phyloP scores from a whole-genome alignment of 2,797 vertebrate genomes.

The Oryzias sinensis region DNA sequence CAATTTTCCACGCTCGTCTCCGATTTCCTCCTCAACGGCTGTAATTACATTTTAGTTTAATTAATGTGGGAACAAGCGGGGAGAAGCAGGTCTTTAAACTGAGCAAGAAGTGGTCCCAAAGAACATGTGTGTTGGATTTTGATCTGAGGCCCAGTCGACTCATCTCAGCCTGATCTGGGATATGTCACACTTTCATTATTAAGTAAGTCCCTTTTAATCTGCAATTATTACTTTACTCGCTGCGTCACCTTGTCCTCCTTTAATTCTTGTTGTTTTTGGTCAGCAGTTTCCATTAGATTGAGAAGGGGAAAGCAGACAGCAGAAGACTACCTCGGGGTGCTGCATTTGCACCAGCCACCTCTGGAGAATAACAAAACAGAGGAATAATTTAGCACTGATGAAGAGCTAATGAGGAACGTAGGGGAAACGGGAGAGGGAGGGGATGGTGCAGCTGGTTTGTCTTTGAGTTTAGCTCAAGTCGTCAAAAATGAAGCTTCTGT shows the following conservation, averaged over 20 bases:
- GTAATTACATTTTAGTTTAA: conserved; percentile 72
- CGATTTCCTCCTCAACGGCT: conserved; percentile 57
- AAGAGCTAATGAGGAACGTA: conserved; percentile 49
- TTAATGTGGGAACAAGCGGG: conserved; percentile 63
- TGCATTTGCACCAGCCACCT: conserved; percentile 52
- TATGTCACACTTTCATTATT: conserved; percentile 11
- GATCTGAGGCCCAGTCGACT: conserved; percentile 33
- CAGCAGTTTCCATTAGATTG: conserved; percentile 5
- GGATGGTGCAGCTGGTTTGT: conserved; percentile 15
- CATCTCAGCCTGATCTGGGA: conserved; percentile 29
- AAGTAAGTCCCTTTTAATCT: conserved; percentile 2
- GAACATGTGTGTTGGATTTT: conserved; percentile 18
- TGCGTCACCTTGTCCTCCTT: conserved; percentile 14
- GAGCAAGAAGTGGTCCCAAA: conserved; percentile 8
- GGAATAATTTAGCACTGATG: conserved; percentile 56
- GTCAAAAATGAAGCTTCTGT: no score
- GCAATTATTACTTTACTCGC: not conserved
- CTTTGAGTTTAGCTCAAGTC: conserved; percentile 4
- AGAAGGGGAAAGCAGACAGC: conserved; percentile 10
- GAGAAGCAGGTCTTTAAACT: conserved; percentile 61
- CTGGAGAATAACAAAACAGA: conserved; percentile 49
- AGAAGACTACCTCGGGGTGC: conserved; percentile 37
- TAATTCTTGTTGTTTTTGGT: conserved; percentile 15
- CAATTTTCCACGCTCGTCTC: conserved; percentile 56
- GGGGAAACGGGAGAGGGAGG: not conserved